Conservation (phyloP, 1,140 invertebrate genomes). For the Alviniconcha marisindica region DNA sequence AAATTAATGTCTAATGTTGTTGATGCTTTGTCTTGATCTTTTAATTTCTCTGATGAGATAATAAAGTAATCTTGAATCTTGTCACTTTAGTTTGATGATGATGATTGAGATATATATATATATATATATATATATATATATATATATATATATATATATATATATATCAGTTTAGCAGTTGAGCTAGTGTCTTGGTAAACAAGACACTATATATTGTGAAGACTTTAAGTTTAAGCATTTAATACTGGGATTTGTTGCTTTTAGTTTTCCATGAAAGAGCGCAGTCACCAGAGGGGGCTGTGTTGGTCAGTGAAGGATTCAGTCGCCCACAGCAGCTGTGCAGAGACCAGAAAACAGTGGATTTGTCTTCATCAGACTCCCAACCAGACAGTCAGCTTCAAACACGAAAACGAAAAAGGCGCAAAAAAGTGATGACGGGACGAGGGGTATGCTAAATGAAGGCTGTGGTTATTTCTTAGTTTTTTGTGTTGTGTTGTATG, state of each 20-base stretch:
- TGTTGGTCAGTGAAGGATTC: constrained; percentile 39
- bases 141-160: no score
- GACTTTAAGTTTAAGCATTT: no score
- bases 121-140: background rate
- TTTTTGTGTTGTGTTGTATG: no score
- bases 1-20: no score
- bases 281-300: constrained; percentile 45
- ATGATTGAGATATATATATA: no score
- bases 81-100: background rate
- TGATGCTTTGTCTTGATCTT: background rate
- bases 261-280: constrained; percentile 46
- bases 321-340: background rate
- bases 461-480: no score
- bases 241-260: background rate
- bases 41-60: no score
- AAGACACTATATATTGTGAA: no score
- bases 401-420: background rate
- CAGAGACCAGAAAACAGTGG: background rate
- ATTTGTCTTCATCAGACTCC: background rate
- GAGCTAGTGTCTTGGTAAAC: no score
- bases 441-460: background rate
- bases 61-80: no score
- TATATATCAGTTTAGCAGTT: no score
- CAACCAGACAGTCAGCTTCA: background rate
- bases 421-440: background rate